These are phyloP conservation scores for Cenopis cana DNA, from an alignment of 2,888 invertebrate genomes.

Conservation along the genomic window DNA sequence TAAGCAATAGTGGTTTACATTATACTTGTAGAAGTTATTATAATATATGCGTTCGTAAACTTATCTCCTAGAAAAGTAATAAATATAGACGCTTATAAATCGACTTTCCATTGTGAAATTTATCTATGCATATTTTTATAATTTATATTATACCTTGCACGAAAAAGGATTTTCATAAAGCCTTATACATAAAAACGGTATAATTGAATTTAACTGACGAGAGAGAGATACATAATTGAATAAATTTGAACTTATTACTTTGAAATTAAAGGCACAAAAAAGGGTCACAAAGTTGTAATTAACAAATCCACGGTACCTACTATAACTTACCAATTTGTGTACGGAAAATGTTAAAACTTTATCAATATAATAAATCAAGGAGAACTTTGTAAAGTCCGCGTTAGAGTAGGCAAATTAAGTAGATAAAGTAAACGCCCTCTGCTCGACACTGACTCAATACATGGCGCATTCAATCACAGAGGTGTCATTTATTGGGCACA, in stretches of 20 bases:
- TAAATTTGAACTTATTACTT: too few relatives aligned
- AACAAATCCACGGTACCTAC: conserved; percentile 16
- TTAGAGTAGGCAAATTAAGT: conserved; percentile 28
- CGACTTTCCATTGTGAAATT: too few relatives aligned
- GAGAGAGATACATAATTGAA: neutral
- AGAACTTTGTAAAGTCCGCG: conserved; percentile 26
- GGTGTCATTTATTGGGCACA: too few relatives aligned
- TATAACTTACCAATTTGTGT: conserved; percentile 38
- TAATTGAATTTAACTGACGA: neutral
- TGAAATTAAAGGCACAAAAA: too few relatives aligned
- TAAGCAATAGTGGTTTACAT: neutral
- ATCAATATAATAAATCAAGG: conserved; percentile 37
- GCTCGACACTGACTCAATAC: too few relatives aligned
- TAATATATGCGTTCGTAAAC: neutral
- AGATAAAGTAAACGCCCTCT: neutral
- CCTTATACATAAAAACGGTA: neutral
- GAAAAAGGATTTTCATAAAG: too few relatives aligned
- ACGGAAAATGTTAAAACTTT: conserved; percentile 34
- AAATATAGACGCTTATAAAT: too few relatives aligned
- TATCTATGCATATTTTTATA: too few relatives aligned
- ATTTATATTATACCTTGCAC: too few relatives aligned
- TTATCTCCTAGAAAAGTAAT: too few relatives aligned
- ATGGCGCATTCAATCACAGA: too few relatives aligned
- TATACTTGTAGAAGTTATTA: neutral
- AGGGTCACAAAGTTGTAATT: conserved; percentile 20